Evolutionary conservation across 2,113 vertebrate species (phyloP), one percentile per base, ranked within the genome.

Genomic region (Tyto alba): DNA sequence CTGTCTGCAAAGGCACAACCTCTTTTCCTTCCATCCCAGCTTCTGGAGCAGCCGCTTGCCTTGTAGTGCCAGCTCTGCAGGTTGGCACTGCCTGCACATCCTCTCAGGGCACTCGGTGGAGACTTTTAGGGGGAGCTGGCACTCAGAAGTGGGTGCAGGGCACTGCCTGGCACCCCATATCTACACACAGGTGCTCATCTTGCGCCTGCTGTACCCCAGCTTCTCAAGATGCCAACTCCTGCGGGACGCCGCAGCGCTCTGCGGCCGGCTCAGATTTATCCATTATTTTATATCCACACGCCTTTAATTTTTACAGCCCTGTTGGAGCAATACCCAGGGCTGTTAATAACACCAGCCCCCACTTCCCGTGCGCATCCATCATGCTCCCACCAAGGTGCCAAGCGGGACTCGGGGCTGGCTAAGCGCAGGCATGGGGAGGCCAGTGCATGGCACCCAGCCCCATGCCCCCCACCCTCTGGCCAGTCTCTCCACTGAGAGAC

Each of bases 251-350:
- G 36, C 90, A 88, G 91, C 2, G 1, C 93, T 93, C 84, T 91
- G 89, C 47, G 10, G 68, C 78, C 73, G 0, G 25, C 88, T 75
- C 82, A 93, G 94, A 95, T 96, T 95, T 96, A 96, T 96, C 93
- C 83, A 77, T 96, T 96, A 92, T 95, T 96, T 95, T 95, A 94
- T 93, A 95, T 91, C 95, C 93, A 78, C 94, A 95, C 22, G 60
- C 95, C 79, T 96, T 95, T 97, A 94, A 97, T 97, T 97, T 97
- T 96, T 97, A 97, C 89, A 82, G 66, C 89, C 89, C 89, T 84
- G 64, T 68, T 96, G 69, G 87, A 97, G 94, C 94, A 89, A 56
- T 93, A 88, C 75, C 72, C 63, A 71, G 73, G 68, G 60, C 86
- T 91, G 68, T 96, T 96, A 96, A 95, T 95, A 93, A 95, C 0